Percentiles rank a stretch among this genome's conserved stretches.
Conservation (phyloP, 1,140 invertebrate genomes). For the Zaprionus ornatus region DNA sequence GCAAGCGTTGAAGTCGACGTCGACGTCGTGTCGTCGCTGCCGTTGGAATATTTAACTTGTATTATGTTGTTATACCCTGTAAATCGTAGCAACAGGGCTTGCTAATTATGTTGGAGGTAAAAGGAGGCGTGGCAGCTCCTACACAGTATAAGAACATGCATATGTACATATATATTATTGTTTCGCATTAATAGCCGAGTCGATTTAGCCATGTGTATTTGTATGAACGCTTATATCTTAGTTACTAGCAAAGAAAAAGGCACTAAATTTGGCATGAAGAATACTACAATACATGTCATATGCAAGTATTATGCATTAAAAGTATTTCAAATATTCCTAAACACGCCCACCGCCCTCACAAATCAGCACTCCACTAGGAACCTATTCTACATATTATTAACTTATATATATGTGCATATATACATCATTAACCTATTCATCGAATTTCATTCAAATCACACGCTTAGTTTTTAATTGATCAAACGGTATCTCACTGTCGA, state of each 20-base stretch:
- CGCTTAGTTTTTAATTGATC: background rate
- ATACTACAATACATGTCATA: background rate
- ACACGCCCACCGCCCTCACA: no score
- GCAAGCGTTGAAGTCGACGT: slow-evolving; percentile 24
- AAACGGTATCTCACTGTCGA: background rate
- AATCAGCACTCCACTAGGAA: no score
- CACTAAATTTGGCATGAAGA: background rate
- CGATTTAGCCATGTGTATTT: background rate
- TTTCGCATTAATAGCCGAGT: no score
- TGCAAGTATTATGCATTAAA: no score
- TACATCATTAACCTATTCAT: background rate
- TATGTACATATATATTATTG: no score
- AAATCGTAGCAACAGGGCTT: background rate
- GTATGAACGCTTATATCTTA: background rate
- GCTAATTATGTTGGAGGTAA: background rate
- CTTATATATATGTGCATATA: background rate
- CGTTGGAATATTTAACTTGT: slow-evolving; percentile 39
- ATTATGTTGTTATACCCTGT: slow-evolving; percentile 30
- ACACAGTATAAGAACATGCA: no score
- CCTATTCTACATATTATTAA: no score
- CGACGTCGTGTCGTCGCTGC: slow-evolving; percentile 11
- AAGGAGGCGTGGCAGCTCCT: no score
- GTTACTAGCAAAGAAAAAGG: background rate
- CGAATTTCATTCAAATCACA: background rate
- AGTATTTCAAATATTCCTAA: no score